Percentiles rank a stretch among this genome's conserved stretches.
Evolutionary conservation across 2,113 vertebrate species (phyloP).

Genomic region (Rhinoptilus africanus): DNA sequence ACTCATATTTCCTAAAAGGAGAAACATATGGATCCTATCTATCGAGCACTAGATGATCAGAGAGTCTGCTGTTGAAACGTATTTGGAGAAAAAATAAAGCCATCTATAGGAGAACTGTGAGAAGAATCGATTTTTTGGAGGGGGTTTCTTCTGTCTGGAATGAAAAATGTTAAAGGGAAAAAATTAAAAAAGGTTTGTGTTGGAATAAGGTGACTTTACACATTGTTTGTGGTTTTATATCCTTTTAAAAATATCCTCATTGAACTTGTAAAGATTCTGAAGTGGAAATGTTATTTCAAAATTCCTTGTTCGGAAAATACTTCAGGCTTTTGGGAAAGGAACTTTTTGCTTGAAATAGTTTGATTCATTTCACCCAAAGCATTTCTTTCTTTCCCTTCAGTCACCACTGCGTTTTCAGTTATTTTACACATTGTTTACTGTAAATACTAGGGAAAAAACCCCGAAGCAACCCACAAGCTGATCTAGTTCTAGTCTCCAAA

Average conservation of each 20-base stretch:
- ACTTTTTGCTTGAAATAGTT: not conserved
- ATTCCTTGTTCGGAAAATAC: not conserved
- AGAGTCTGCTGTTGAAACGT: not conserved
- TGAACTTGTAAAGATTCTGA: not conserved
- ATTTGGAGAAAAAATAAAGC: slow-evolving; percentile 9
- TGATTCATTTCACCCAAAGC: not conserved
- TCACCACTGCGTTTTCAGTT: not conserved
- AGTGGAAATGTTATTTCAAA: not conserved
- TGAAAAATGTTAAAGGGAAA: not conserved
- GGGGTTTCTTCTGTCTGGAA: not conserved
- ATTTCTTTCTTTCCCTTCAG: not conserved
- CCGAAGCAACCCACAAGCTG: not conserved
- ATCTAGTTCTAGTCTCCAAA: not conserved
- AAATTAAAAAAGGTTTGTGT: not conserved
- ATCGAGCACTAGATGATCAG: slow-evolving; percentile 3
- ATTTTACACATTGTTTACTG: not conserved
- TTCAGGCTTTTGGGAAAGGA: not conserved
- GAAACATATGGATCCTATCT: slow-evolving; percentile 48
- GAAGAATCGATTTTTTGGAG: not conserved
- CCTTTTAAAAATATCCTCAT: not conserved
- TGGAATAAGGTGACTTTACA: not conserved
- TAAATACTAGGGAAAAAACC: not conserved
- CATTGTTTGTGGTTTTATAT: not conserved
- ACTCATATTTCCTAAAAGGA: slow-evolving; percentile 49
- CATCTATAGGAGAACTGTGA: not conserved